Evolutionary conservation across 2,888 invertebrate species (phyloP).

Genomic region (Lysandra coridon): DNA sequence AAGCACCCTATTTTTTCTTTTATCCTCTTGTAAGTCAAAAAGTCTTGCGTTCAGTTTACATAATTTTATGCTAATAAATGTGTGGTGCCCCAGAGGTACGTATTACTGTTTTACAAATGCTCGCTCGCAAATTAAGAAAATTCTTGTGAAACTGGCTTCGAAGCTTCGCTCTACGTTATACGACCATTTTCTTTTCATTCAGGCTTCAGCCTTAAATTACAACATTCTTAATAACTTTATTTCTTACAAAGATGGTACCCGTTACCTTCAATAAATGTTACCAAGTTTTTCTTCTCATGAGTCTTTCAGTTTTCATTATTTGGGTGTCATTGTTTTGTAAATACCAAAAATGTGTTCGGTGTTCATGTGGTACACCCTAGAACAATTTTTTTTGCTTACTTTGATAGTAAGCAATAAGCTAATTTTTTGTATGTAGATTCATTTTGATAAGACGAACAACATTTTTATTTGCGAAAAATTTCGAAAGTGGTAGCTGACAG

Average conservation of each 20-base stretch:
- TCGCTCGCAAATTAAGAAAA: not conserved
- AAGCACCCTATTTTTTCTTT: constrained; percentile 67
- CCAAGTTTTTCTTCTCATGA: not conserved
- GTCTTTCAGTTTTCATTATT: not conserved
- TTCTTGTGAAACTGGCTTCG: not conserved
- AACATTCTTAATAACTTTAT: not conserved
- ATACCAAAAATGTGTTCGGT: no score
- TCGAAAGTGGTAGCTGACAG: no score
- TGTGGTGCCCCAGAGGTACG: not conserved
- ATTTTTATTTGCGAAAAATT: no score
- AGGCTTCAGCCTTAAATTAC: not conserved
- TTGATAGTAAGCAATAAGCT: no score
- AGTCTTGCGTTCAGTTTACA: constrained; percentile 22
- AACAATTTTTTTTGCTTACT: no score
- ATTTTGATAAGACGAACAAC: no score
- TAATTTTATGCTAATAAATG: constrained; percentile 9
- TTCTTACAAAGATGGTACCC: not conserved
- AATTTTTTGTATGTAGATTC: no score
- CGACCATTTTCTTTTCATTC: not conserved
- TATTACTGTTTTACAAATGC: not conserved
- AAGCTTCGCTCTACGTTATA: not conserved
- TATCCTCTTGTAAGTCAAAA: constrained; percentile 57
- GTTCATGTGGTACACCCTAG: no score
- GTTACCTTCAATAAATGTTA: not conserved
- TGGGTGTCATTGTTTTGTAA: not conserved